Conservation (phyloP, 2,113 vertebrate genomes). For the Menidia beryllina region DNA sequence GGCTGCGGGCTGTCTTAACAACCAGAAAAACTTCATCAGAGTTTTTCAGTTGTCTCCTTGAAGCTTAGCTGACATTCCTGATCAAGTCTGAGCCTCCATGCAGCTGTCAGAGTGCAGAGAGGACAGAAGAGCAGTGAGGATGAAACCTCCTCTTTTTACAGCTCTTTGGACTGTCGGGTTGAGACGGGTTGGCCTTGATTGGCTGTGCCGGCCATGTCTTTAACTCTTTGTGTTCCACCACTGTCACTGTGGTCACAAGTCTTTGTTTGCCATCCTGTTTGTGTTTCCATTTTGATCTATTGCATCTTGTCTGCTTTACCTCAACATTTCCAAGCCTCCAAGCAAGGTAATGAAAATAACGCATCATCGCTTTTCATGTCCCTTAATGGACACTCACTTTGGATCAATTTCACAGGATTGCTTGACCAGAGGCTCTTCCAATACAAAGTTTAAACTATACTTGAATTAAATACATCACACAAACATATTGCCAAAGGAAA, state of each 20-base stretch:
- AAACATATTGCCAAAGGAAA: too few relatives aligned
- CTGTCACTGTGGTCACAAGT: not conserved
- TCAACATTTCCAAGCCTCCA: not conserved
- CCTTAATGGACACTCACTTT: not conserved
- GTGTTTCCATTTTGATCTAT: constrained; percentile 1
- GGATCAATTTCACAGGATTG: not conserved
- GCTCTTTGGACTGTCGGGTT: constrained; percentile 29
- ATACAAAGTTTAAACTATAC: too few relatives aligned
- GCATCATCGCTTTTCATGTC: not conserved
- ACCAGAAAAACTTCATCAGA: constrained; percentile 4
- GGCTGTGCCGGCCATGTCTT: constrained; percentile 42
- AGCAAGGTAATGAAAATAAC: not conserved
- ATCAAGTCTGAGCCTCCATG: constrained; percentile 19
- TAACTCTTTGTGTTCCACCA: constrained; percentile 59
- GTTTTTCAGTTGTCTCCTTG: constrained; percentile 9
- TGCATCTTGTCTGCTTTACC: constrained; percentile 4
- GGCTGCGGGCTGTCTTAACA: not conserved
- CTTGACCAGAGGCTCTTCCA: too few relatives aligned
- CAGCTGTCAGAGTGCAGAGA: not conserved
- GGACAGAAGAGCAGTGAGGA: constrained; percentile 17
- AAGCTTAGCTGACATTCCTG: constrained; percentile 25
- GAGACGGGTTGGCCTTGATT: constrained; percentile 51
- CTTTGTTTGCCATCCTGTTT: constrained; percentile 1
- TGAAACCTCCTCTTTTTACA: constrained; percentile 36
- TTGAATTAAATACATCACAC: too few relatives aligned